These are phyloP conservation scores for Diorhabda elongata DNA, from an alignment of 1,140 invertebrate species.

Conservation along the genomic window DNA sequence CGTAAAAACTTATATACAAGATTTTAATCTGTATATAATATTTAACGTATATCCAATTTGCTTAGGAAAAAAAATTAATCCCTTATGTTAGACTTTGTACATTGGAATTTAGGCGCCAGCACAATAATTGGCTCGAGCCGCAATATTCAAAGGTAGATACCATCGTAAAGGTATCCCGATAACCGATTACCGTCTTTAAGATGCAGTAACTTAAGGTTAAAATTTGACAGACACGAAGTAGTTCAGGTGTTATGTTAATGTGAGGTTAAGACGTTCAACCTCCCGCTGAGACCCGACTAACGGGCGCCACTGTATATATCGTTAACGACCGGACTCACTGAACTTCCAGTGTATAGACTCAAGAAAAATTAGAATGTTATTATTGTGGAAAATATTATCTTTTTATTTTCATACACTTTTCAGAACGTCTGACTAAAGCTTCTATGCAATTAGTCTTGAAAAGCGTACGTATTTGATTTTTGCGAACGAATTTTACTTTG, in stretches of 20 bases:
- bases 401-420: no score
- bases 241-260: conserved; percentile 9
- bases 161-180: not conserved
- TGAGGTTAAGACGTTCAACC: conserved; percentile 13
- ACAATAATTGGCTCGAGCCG: conserved; percentile 23
- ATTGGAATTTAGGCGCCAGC: conserved; percentile 29
- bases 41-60: no score
- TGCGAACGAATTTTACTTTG: no score
- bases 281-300: conserved; percentile 32
- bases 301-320: conserved; percentile 36
- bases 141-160: conserved; percentile 1
- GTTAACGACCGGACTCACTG: not conserved
- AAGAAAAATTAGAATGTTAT: no score
- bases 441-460: no score
- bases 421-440: no score
- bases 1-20: no score
- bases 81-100: conserved; percentile 8
- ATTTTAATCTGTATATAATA: no score
- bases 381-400: no score
- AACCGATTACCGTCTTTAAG: not conserved
- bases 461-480: no score
- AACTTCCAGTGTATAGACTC: no score
- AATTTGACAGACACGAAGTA: not conserved
- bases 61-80: not conserved
- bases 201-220: not conserved